These are phyloP conservation scores for Zoanthus solanderi DNA, from an alignment of 92 coral and sea anemone genomes.

Conservation along the genomic window DNA sequence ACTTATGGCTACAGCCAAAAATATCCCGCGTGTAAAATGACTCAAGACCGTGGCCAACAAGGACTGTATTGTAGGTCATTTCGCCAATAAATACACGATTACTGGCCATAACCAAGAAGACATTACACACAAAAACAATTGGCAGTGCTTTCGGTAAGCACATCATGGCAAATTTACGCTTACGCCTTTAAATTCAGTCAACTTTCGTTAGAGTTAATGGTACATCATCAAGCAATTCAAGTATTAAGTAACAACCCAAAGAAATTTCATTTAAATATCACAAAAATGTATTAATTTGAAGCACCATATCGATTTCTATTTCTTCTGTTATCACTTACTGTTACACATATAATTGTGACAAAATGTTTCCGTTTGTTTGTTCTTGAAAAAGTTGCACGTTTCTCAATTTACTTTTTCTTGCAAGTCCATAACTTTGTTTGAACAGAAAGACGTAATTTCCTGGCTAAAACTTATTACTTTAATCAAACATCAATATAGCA, in stretches of 20 bases:
- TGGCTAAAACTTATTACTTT: conserved; percentile 1
- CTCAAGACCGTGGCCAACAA: conserved; percentile 3
- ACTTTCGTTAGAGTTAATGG: neutral
- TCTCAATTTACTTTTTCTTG: neutral
- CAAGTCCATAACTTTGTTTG: conserved; percentile 16
- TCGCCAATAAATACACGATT: conserved; percentile 27
- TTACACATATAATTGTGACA: neutral
- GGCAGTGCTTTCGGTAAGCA: neutral
- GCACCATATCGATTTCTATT: neutral
- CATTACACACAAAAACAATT: neutral
- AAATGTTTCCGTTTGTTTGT: conserved; percentile 4
- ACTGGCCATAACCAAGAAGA: neutral
- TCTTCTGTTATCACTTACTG: neutral
- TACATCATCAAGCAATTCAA: neutral
- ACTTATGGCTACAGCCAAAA: conserved; percentile 22
- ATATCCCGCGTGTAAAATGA: neutral
- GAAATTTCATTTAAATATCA: conserved; percentile 5
- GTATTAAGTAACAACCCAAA: conserved; percentile 2
- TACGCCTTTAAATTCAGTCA: neutral
- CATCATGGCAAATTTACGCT: neutral
- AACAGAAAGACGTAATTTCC: conserved; percentile 1
- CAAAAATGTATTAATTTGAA: neutral
- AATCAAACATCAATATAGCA: neutral
- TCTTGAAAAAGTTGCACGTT: neutral
- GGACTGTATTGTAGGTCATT: neutral